Percentiles rank a stretch among this genome's conserved stretches.
Evolutionary conservation across 1,140 invertebrate genomes (phyloP).

Genomic region (Dendroctonus valens): DNA sequence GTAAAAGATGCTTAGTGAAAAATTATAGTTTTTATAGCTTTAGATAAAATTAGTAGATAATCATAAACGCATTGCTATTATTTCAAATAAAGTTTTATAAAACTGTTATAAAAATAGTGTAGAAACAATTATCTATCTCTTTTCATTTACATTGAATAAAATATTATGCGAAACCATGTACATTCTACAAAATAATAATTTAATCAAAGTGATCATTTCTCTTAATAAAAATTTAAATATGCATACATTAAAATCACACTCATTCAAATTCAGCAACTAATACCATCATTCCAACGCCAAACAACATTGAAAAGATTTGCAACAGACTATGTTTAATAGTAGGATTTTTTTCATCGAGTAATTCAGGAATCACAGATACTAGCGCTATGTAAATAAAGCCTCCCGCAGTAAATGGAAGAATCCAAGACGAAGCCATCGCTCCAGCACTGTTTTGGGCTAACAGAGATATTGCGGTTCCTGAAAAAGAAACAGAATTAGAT

Average conservation of each 20-base stretch:
- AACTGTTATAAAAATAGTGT: background rate
- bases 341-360: conserved; percentile 73
- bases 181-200: background rate
- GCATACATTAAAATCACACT: background rate
- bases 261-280: conserved; percentile 84
- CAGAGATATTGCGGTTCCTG: conserved; percentile 79
- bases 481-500: background rate
- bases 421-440: conserved; percentile 76
- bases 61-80: no score
- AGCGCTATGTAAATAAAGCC: conserved; percentile 98
- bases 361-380: conserved; percentile 93
- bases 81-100: no score
- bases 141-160: no score
- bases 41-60: no score
- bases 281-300: conserved; percentile 91
- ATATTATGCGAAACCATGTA: background rate
- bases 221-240: background rate
- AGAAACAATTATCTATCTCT: background rate
- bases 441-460: conserved; percentile 71
- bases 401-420: conserved; percentile 94
- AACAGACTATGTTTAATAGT: conserved; percentile 82
- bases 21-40: no score
- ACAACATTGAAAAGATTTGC: conserved; percentile 79
- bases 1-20: no score
- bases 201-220: background rate